Conservation (phyloP, 2,797 vertebrate species). For the Coendou prehensilis region DNA sequence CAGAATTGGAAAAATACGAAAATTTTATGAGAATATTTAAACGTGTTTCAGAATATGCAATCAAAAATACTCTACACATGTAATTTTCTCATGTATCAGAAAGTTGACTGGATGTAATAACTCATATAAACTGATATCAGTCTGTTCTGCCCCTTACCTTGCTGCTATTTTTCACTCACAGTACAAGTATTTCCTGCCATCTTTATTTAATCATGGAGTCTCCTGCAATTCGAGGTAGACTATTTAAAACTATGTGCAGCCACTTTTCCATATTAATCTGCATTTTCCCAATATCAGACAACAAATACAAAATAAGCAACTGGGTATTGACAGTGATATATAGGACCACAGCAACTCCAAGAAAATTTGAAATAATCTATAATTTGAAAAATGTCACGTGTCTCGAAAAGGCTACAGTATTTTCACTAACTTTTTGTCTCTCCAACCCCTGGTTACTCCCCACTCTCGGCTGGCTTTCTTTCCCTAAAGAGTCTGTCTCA, state of each 20-base stretch:
- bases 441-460: not conserved
- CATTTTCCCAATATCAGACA: slow-evolving; percentile 20
- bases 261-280: slow-evolving; percentile 40
- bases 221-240: not conserved
- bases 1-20: not conserved
- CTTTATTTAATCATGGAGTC: slow-evolving; percentile 15
- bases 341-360: not conserved
- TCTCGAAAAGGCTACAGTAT: not conserved
- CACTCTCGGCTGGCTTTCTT: not conserved
- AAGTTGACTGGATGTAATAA: not conserved
- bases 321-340: slow-evolving; percentile 27
- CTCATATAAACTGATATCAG: not conserved
- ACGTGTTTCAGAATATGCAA: not conserved
- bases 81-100: slow-evolving; percentile 14
- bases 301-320: slow-evolving; percentile 55
- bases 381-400: slow-evolving; percentile 21
- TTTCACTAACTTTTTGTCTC: not conserved
- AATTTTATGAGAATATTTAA: not conserved
- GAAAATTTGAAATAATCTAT: slow-evolving; percentile 68
- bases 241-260: slow-evolving; percentile 36
- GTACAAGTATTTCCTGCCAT: not conserved
- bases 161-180: not conserved
- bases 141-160: not conserved
- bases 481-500: not conserved
- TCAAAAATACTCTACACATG: not conserved